Evolutionary conservation across 2,888 invertebrate genomes (phyloP).

Genomic region (Periphyllus acericola): DNA sequence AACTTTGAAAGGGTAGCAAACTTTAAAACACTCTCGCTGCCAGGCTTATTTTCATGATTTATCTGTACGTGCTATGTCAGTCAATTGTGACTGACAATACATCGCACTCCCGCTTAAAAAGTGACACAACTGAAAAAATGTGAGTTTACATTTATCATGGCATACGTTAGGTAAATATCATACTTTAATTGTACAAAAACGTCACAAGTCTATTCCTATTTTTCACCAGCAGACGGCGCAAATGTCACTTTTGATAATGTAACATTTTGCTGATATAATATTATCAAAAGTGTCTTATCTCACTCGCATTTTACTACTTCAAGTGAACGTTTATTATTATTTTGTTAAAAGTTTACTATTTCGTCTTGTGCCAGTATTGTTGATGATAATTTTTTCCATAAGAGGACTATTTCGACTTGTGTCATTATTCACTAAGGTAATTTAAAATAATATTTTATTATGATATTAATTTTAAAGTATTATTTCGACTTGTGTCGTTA

Average conservation of each 20-base stretch:
- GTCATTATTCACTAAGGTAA: slow-evolving; percentile 18
- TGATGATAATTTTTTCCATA: slow-evolving; percentile 3
- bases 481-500: slow-evolving; percentile 25
- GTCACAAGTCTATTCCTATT: slow-evolving; percentile 24
- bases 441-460: slow-evolving; percentile 28
- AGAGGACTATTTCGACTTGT: slow-evolving; percentile 28
- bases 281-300: slow-evolving; percentile 26
- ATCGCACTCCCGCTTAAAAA: slow-evolving; percentile 9
- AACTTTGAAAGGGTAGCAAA: no score
- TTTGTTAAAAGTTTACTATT: slow-evolving; percentile 27
- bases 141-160: slow-evolving; percentile 11
- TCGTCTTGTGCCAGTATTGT: slow-evolving; percentile 26
- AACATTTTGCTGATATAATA: slow-evolving; percentile 20
- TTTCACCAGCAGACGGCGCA: slow-evolving; percentile 16
- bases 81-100: no score
- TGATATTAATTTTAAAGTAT: slow-evolving; percentile 11
- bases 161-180: slow-evolving; percentile 1
- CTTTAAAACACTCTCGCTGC: no score
- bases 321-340: slow-evolving; percentile 22
- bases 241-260: slow-evolving; percentile 26
- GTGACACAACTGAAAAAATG: slow-evolving; percentile 13
- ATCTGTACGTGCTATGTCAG: no score
- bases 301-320: slow-evolving; percentile 11
- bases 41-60: no score
- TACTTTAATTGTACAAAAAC: slow-evolving; percentile 15